Evolutionary conservation across 1,140 invertebrate species (phyloP).

Genomic region (Drosophila insularis): DNA sequence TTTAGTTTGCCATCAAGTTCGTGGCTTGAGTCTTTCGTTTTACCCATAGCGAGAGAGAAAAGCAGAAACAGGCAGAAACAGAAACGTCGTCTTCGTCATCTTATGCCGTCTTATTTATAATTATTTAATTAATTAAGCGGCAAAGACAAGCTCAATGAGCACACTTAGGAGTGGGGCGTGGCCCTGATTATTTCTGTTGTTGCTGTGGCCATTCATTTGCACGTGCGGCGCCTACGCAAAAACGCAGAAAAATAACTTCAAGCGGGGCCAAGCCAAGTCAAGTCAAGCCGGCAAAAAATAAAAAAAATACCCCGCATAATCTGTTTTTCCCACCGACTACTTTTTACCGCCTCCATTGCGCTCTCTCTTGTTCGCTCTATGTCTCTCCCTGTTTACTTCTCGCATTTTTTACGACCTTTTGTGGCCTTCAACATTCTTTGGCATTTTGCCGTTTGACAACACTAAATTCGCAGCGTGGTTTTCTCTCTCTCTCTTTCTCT

Average conservation of each 20-base stretch:
- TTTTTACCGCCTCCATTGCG: background rate
- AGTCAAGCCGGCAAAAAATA: background rate
- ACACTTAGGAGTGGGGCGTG: constrained; percentile 44
- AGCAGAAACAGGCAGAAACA: background rate
- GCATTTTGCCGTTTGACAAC: constrained; percentile 37
- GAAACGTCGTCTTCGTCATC: too few species aligned
- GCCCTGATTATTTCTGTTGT: constrained; percentile 8
- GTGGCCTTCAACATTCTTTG: constrained; percentile 69
- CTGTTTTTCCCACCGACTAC: background rate
- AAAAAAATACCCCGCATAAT: background rate
- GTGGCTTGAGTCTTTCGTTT: constrained; percentile 72
- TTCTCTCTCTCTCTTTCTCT: constrained; percentile 17
- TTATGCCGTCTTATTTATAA: too few species aligned
- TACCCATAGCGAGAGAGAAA: background rate
- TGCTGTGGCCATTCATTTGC: constrained; percentile 29
- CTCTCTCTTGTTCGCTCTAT: background rate
- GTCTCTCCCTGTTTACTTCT: background rate
- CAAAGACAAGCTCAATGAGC: constrained; percentile 31
- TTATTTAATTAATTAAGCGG: constrained; percentile 55
- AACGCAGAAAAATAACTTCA: background rate
- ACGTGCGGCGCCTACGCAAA: constrained; percentile 72
- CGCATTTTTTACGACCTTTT: constrained; percentile 55
- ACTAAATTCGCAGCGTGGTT: constrained; percentile 28
- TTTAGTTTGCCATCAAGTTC: constrained; percentile 56
- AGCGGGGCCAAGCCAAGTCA: background rate